Base-by-base conservation (phyloP, 2,113 vertebrate genomes). In the Ardeotis arabs region DNA sequence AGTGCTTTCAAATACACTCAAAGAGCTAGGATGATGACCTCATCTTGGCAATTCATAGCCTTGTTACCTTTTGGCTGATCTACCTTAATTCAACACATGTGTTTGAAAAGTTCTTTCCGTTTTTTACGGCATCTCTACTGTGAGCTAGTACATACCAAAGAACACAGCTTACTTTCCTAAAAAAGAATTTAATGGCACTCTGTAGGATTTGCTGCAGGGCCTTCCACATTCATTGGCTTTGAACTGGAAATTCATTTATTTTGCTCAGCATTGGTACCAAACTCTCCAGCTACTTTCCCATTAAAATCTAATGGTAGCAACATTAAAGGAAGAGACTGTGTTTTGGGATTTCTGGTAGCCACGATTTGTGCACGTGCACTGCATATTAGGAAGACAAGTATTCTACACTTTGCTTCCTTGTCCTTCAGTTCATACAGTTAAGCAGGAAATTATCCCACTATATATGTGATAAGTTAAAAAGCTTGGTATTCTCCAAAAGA, bases 1-100 rank as follows among this genome's bases (percentile, higher is more conserved):
- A 52, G 3, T 47, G 15, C 7, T 55, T 67, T 55, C 28, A 44
- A 6, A 22, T 9, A 12, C 0, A 0, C 21, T 67, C 45, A 31
- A 6, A 75, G 2, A 6, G 11, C 35, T 63, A 16, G 35, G 31
- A 56, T 29, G 21, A 37, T 10, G 67, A 62, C 35, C 31, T 82
- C 5, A 2, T 45, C 47, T 55, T 60, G 49, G 44, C 23, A n/a
- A 64, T 39, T 68, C 10, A 7, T 25, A 52, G 49, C 12, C 12
- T 44, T 53, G 18, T 56, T 21, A 33, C 59, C 41, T 80, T 41
- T 73, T 73, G 76, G 14, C 25, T 72, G 67, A 68, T 12, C 17
- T 67, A 44, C 37, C 31, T 56, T 27, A 23, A 47, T 39, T 62
- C 2, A 52, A 22, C 27, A 64, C 47, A 10, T 0, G 12, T 75